These are phyloP conservation scores for Bicyclus anynana DNA, from an alignment of 1,140 invertebrate genomes.

Conservation along the genomic window DNA sequence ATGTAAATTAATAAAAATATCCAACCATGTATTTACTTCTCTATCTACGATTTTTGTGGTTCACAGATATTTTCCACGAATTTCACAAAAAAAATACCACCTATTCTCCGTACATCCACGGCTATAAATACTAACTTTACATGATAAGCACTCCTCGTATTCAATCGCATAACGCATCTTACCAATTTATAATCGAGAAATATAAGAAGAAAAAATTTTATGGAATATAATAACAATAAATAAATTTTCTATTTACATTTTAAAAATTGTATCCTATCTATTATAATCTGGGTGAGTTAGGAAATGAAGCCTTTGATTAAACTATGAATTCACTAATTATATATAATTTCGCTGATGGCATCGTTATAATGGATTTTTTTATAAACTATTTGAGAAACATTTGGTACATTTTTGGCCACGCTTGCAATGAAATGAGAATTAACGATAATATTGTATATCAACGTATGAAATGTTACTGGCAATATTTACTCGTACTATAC, in stretches of 20 bases:
- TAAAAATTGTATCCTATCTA: conserved; percentile 71
- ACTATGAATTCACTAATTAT: conserved; percentile 21
- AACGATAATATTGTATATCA: neutral
- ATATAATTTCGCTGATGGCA: conserved; percentile 10
- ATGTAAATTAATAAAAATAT: no score
- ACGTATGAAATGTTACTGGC: neutral
- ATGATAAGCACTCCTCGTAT: conserved; percentile 62
- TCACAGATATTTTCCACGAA: conserved; percentile 1
- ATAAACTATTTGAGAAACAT: conserved; percentile 9
- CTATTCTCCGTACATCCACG: conserved; percentile 1
- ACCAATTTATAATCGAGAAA: conserved; percentile 71
- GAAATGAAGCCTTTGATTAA: conserved; percentile 31
- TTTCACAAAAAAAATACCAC: conserved; percentile 2
- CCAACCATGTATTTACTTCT: no score
- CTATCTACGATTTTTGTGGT: conserved; percentile 1
- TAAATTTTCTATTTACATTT: conserved; percentile 74
- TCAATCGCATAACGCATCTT: conserved; percentile 63
- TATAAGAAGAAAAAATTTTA: conserved; percentile 71
- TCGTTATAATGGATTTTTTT: conserved; percentile 1
- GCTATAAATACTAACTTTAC: conserved; percentile 39
- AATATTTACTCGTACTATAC: no score
- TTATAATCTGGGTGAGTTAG: conserved; percentile 32
- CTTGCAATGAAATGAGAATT: neutral
- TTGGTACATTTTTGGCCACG: conserved; percentile 1
- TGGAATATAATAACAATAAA: conserved; percentile 75